Conservation (phyloP, 1,140 invertebrate genomes). For the Drosophila repletoides region DNA sequence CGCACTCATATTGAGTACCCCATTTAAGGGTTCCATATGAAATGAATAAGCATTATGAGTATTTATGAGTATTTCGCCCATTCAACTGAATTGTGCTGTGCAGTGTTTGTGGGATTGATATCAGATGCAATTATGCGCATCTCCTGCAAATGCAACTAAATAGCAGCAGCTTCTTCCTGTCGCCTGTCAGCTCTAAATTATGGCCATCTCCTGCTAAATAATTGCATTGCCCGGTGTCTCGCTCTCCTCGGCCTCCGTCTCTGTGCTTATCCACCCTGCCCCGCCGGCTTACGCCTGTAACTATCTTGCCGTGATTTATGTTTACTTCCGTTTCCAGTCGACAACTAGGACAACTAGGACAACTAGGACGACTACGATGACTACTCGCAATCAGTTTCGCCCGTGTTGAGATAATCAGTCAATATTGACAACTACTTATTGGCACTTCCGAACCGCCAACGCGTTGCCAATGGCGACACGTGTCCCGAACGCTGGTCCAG, state of each 20-base stretch:
- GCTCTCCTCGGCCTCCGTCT: background rate
- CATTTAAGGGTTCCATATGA: no score
- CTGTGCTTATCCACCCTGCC: background rate
- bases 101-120: constrained; percentile 25
- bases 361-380: no score
- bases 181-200: constrained; percentile 44
- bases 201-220: constrained; percentile 61
- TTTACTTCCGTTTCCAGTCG: constrained; percentile 66
- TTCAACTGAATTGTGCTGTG: constrained; percentile 2
- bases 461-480: constrained; percentile 48
- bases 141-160: constrained; percentile 68
- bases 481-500: constrained; percentile 46
- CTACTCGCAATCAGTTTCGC: constrained; percentile 66
- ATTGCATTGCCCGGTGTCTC: constrained; percentile 50
- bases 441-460: constrained; percentile 65
- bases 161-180: constrained; percentile 73
- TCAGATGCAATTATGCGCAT: constrained; percentile 74
- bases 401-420: constrained; percentile 80
- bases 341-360: no score
- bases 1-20: no score
- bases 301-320: constrained; percentile 61
- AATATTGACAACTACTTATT: constrained; percentile 82
- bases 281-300: no score
- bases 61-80: no score
- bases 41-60: no score